Base-by-base conservation (phyloP, 64 coral and sea anemone genomes). In the Montipora cactus region DNA sequence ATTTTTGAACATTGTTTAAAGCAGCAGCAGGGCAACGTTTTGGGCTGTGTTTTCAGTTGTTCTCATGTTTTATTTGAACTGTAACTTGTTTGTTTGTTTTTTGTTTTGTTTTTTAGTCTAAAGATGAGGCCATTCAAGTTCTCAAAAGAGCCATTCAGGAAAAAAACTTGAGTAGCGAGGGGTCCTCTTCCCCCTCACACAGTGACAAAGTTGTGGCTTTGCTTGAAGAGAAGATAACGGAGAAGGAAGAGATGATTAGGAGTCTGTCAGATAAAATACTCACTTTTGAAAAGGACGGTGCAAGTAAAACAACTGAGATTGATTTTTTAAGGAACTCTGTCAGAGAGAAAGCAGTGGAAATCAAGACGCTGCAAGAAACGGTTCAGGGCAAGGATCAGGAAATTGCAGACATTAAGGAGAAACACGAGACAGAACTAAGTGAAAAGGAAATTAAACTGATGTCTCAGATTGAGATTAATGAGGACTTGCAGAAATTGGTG, bases 61-160 rank as follows among this genome's bases (percentile, higher is more conserved):
- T 37, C 37, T 37, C 1, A 37, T 37, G 37, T 37, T 37, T 1
- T 37, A 37, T 37, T 37, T 37, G 37, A 37, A 5, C 66, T 37
- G 55, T 44, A 44, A 37, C 46, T 71, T 68, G 12, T 18, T 68
- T 13, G 14, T 68, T 59, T 59, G 7, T 7, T 59, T 59, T 59
- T 13, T 59, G 7, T 59, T 59, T 59, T 37, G 37, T 37, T 37
- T 84, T 84, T 84, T 49, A 99, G 98, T 95, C 98, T 0, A 99
- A 99, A 77, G 98, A 99, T 90, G 98, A 99, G 92, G 98, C 98
- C 19, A 93, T 99, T 89, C 90, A 67, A 87, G 98, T 99, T 9
- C 46, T 99, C n/a, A 99, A 99, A 81, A 92, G 91, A 44, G 89
- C 98, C 53, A 77, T 99, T 3, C 98, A 99, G 74, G 95, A 99